Percentiles rank a stretch among this genome's conserved stretches.
Evolutionary conservation across 2,113 vertebrate species (phyloP).

Genomic region (Chaetodon auriga): DNA sequence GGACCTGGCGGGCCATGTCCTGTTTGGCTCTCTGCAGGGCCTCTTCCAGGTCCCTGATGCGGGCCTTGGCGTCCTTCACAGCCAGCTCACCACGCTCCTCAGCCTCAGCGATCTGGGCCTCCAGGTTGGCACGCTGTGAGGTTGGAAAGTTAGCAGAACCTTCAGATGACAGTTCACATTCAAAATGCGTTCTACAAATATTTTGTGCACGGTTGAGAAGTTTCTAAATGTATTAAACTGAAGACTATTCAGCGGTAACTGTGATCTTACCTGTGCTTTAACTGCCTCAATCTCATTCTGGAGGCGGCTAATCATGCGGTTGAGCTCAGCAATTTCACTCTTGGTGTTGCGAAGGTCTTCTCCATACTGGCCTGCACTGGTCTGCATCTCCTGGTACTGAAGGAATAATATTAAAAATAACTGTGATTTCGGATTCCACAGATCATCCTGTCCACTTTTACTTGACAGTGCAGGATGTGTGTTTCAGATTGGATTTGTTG

Average conservation of each 20-base stretch:
- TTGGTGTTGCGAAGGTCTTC: slow-evolving; percentile 88
- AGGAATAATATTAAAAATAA: not conserved
- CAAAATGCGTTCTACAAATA: not conserved
- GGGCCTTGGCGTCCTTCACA: slow-evolving; percentile 89
- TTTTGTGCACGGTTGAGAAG: not conserved
- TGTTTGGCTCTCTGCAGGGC: slow-evolving; percentile 91
- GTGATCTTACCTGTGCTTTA: slow-evolving; percentile 87
- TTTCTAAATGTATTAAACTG: not conserved
- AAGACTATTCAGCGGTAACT: not conserved
- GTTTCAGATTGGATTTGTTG: not conserved
- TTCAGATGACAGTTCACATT: slow-evolving; percentile 11
- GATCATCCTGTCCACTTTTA: not conserved
- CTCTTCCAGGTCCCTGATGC: slow-evolving; percentile 88
- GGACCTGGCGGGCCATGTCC: slow-evolving; percentile 90
- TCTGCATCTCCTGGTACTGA: slow-evolving; percentile 88
- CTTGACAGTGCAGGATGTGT: not conserved
- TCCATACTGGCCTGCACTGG: slow-evolving; percentile 74
- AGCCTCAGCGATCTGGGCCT: slow-evolving; percentile 88
- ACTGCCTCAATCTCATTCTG: slow-evolving; percentile 87
- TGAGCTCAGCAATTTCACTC: slow-evolving; percentile 89
- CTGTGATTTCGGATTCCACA: not conserved
- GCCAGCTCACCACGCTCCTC: slow-evolving; percentile 91
- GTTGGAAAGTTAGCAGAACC: slow-evolving; percentile 4
- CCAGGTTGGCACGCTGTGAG: slow-evolving; percentile 88
- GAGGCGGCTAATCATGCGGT: slow-evolving; percentile 87